A percentile compares a stretch with the other conserved stretches of the same genome.
Conservation (phyloP, 2,888 invertebrate species). For the Chydorus sphaericus region DNA sequence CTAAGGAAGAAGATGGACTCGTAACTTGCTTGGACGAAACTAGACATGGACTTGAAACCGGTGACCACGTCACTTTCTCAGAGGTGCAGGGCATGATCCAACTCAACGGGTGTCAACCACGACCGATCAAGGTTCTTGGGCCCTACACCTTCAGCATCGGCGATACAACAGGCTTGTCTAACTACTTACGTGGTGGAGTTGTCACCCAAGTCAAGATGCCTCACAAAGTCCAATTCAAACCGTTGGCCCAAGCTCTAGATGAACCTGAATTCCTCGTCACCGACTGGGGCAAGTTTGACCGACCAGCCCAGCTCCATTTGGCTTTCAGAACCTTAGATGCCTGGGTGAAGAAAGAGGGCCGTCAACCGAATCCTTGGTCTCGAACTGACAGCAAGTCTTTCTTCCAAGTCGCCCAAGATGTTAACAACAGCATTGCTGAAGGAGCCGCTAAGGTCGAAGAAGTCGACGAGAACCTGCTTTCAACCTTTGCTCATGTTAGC, state of each 20-base stretch:
- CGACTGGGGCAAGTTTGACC: conserved; percentile 89
- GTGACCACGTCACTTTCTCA: conserved; percentile 37
- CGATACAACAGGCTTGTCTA: conserved; percentile 30
- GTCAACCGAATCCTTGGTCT: conserved; percentile 65
- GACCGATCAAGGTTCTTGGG: conserved; percentile 34
- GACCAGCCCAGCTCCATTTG: conserved; percentile 72
- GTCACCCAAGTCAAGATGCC: conserved; percentile 96
- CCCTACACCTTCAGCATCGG: conserved; percentile 41
- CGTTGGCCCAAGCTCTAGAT: conserved; percentile 56
- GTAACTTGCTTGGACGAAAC: conserved; percentile 39
- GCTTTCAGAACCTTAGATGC: conserved; percentile 69
- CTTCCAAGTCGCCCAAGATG: conserved; percentile 30
- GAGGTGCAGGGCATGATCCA: conserved; percentile 40
- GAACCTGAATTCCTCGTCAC: conserved; percentile 70
- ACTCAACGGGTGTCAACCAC: conserved; percentile 33
- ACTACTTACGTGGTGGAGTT: conserved; percentile 53
- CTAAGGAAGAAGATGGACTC: conserved; percentile 31
- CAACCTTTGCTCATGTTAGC: conserved; percentile 61
- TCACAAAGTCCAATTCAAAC: conserved; percentile 61
- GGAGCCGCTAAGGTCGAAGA: conserved; percentile 41
- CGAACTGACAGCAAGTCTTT: conserved; percentile 30
- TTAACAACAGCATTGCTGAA: conserved; percentile 32
- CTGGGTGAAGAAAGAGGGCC: conserved; percentile 42
- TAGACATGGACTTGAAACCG: conserved; percentile 39
- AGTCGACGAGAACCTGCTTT: conserved; percentile 47